Evolutionary conservation across 2,888 invertebrate genomes (phyloP).

Genomic region (Meta bourneti): DNA sequence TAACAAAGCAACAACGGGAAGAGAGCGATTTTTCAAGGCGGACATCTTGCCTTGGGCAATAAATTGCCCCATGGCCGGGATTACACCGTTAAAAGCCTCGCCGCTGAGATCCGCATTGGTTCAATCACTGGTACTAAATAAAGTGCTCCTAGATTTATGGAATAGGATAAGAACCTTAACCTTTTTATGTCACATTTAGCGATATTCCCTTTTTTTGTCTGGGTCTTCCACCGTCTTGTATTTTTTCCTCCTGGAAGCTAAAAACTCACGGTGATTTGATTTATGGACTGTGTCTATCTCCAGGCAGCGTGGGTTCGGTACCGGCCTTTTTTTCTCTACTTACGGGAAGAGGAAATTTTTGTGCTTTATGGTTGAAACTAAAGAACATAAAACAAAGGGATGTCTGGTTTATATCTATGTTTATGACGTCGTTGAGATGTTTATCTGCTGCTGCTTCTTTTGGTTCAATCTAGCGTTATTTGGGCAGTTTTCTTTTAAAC

Average conservation of each 20-base stretch:
- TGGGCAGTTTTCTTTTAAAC: conserved; percentile 4
- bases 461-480: conserved; percentile 33
- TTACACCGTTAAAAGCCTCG: conserved; percentile 49
- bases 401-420: conserved; percentile 73
- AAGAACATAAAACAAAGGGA: conserved; percentile 68
- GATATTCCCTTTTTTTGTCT: conserved; percentile 57
- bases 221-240: neutral
- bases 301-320: conserved; percentile 1
- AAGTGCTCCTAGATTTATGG: conserved; percentile 71
- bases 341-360: conserved; percentile 21
- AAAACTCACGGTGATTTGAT: conserved; percentile 69
- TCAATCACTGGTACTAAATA: conserved; percentile 70
- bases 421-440: conserved; percentile 72
- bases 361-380: conserved; percentile 68
- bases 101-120: conserved; percentile 54
- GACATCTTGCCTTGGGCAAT: conserved; percentile 62
- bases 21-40: conserved; percentile 50
- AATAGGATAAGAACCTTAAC: conserved; percentile 71
- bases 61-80: conserved; percentile 54
- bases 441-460: conserved; percentile 49
- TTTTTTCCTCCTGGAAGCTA: conserved; percentile 36
- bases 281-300: conserved; percentile 58
- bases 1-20: conserved; percentile 56
- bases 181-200: conserved; percentile 74
- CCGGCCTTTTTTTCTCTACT: conserved; percentile 46